Percentiles rank a stretch among this genome's conserved stretches.
Evolutionary conservation across 2,797 vertebrate genomes (phyloP).

Genomic region (Emydoidea blandingii): DNA sequence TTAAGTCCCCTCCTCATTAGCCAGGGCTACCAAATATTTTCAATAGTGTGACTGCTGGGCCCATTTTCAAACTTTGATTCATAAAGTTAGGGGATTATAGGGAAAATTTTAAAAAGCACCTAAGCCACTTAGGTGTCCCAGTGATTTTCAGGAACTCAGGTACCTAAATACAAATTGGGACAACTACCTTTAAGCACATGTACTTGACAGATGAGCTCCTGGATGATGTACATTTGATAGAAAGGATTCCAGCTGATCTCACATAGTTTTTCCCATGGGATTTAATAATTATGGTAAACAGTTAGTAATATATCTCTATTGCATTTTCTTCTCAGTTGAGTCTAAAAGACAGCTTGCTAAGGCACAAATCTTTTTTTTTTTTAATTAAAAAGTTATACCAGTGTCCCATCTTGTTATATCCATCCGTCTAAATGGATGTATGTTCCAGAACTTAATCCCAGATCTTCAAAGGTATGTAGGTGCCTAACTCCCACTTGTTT

Average conservation of each 20-base stretch:
- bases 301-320: not conserved
- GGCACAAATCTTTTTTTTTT: not conserved
- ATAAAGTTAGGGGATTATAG: not conserved
- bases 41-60: not conserved
- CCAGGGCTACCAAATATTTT: not conserved
- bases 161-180: not conserved
- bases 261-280: not conserved
- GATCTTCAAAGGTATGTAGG: not conserved
- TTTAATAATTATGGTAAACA: constrained; percentile 1
- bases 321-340: not conserved
- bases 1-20: not conserved
- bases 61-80: not conserved
- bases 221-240: not conserved
- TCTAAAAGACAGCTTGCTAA: not conserved
- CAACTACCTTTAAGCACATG: not conserved
- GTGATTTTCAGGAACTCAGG: not conserved
- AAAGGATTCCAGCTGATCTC: not conserved
- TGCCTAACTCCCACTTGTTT: not conserved
- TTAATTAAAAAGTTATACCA: not conserved
- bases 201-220: not conserved
- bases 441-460: not conserved
- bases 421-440: not conserved
- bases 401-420: not conserved
- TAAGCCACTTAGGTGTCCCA: not conserved
- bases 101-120: not conserved